A percentile compares a stretch with the other conserved stretches of the same genome.
phyloP scores from a whole-genome alignment of 2,113 vertebrate species.

The Dendrocopos noguchii region DNA sequence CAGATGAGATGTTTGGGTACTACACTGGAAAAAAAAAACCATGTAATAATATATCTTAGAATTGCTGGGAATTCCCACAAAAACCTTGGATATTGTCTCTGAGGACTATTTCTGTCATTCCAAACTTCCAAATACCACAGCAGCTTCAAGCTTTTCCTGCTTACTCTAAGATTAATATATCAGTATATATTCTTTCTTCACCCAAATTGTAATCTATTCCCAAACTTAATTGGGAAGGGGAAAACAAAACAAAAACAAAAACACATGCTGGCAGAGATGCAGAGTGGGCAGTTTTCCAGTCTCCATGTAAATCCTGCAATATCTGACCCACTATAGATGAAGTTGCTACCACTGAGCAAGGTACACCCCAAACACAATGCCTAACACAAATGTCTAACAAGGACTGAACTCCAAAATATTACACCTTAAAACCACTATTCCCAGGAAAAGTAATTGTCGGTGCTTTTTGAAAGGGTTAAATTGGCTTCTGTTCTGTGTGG shows the following conservation, averaged over 20 bases:
- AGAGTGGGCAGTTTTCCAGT: neutral
- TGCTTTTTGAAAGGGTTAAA: neutral
- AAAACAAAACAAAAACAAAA: too few relatives aligned
- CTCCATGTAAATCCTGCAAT: neutral
- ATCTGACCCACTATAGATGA: accelerated
- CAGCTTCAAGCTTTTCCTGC: neutral
- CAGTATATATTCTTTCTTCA: neutral
- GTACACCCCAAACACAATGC: accelerated
- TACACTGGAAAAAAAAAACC: neutral
- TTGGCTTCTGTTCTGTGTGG: neutral
- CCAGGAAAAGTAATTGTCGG: neutral
- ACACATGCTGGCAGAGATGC: neutral
- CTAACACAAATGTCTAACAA: neutral
- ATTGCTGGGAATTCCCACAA: neutral
- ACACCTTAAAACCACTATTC: neutral
- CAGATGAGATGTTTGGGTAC: neutral
- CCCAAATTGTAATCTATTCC: neutral
- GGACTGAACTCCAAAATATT: neutral
- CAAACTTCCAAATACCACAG: neutral
- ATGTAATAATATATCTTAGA: neutral
- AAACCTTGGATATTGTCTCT: neutral
- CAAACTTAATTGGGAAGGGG: neutral
- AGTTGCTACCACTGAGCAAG: neutral
- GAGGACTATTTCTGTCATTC: neutral
- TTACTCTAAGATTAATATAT: neutral